Base-by-base conservation (phyloP, 1,140 invertebrate species). In the Bombus sylvicola region DNA sequence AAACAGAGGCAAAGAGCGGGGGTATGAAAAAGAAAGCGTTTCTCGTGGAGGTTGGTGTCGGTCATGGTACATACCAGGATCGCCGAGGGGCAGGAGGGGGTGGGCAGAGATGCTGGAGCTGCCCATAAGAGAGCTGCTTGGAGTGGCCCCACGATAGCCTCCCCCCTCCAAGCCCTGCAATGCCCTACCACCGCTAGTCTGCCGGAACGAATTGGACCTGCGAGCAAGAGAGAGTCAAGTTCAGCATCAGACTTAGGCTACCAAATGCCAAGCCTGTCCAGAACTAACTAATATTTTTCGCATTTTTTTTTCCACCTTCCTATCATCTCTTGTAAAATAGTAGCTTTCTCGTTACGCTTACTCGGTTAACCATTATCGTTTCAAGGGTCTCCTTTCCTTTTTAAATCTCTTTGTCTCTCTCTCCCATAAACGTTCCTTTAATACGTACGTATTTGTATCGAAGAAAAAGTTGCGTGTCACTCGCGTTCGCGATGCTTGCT, bases 121-220 rank as follows among this genome's bases (percentile, higher is more conserved):
- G 96, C 97, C 96, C 94, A 96, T 95, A 95, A 96, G 96, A 93
- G 96, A 96, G 92, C 96, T 96, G 94, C 96, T 96, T 91, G 96
- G 95, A 92, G 95, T 96, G 95, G 95, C 94, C 91, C 94, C 95
- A 94, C 95, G 95, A 95, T 95, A 95, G 92, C 95, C 95, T 95
- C 94, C 94, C 95, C 95, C 95, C 94, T 95, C 95, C 94, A 93
- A 94, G 94, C 95, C 95, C 94, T 95, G 95, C 93, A 95, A 94
- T 95, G 95, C 94, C 95, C 95, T 95, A 95, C 95, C 94, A 95
- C 94, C 94, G 94, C 94, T 95, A 95, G 94, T 95, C 96, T 97
- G 96, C 95, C 97, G 97, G 96, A 97, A 97, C 95, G 97, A 98
- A 96, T 97, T 97, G 96, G 97, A 97, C 97, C 97, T 97, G 97